Conservation (phyloP, 2,113 vertebrate genomes). For the Formicarius rufipectus region DNA sequence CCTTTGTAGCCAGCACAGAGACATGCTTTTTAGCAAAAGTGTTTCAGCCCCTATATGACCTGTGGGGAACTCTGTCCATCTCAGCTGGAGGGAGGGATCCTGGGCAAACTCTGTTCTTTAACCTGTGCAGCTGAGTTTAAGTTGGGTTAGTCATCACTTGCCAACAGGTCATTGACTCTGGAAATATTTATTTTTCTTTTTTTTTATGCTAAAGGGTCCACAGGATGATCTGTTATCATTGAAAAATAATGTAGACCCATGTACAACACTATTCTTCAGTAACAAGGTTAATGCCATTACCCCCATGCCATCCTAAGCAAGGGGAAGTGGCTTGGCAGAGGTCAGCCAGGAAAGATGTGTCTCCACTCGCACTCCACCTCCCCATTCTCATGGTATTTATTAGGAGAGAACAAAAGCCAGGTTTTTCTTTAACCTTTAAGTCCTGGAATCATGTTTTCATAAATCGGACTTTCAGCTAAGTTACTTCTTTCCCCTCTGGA, state of each 20-base stretch:
- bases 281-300: neutral
- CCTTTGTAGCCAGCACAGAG: neutral
- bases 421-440: neutral
- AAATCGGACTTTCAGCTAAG: neutral
- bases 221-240: neutral
- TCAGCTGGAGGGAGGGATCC: neutral
- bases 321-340: neutral
- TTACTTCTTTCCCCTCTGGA: neutral
- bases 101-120: neutral
- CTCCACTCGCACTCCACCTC: neutral
- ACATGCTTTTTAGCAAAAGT: neutral
- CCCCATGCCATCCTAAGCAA: neutral
- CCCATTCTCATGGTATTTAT: fast-evolving
- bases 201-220: neutral
- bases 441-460: neutral
- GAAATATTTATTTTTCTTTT: neutral
- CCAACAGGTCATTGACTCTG: neutral
- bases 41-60: neutral
- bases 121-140: neutral
- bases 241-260: neutral
- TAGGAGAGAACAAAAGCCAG: neutral
- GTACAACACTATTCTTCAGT: neutral
- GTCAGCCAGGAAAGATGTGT: neutral
- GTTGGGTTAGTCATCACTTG: neutral
- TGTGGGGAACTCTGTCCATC: neutral